Evolutionary conservation across 2,888 invertebrate genomes (phyloP).

Genomic region (Schizotus pectinicornis): DNA sequence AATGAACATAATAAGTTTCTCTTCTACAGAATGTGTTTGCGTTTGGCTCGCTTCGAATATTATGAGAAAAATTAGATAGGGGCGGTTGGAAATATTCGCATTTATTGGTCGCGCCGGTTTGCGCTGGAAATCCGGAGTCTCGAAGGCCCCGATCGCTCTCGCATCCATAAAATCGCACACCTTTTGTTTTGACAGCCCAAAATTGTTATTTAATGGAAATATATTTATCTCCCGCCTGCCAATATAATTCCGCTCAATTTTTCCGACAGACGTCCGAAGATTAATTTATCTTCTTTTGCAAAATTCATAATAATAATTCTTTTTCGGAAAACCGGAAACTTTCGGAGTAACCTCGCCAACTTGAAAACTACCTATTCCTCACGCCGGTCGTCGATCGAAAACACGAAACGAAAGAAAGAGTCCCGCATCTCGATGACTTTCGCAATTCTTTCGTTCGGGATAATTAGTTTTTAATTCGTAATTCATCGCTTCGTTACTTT

Average conservation of each 20-base stretch:
- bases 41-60: too few relatives aligned
- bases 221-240: slow-evolving; percentile 23
- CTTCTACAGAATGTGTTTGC: too few relatives aligned
- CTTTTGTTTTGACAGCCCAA: slow-evolving; percentile 26
- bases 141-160: too few relatives aligned
- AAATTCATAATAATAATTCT: slow-evolving; percentile 14
- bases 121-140: too few relatives aligned
- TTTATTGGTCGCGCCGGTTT: too few relatives aligned
- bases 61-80: too few relatives aligned
- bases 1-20: too few relatives aligned
- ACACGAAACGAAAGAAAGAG: too few relatives aligned
- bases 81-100: too few relatives aligned
- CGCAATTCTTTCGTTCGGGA: neutral
- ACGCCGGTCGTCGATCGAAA: too few relatives aligned
- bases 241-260: slow-evolving; percentile 2
- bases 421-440: too few relatives aligned
- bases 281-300: slow-evolving; percentile 9
- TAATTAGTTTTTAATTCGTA: slow-evolving; percentile 34
- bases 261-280: neutral
- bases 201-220: slow-evolving; percentile 26
- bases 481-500: slow-evolving; percentile 31
- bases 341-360: neutral
- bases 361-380: too few relatives aligned
- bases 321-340: neutral
- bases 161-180: neutral